These are phyloP conservation scores for Leuctra nigra DNA, from an alignment of 2,888 invertebrate species.

Conservation along the genomic window DNA sequence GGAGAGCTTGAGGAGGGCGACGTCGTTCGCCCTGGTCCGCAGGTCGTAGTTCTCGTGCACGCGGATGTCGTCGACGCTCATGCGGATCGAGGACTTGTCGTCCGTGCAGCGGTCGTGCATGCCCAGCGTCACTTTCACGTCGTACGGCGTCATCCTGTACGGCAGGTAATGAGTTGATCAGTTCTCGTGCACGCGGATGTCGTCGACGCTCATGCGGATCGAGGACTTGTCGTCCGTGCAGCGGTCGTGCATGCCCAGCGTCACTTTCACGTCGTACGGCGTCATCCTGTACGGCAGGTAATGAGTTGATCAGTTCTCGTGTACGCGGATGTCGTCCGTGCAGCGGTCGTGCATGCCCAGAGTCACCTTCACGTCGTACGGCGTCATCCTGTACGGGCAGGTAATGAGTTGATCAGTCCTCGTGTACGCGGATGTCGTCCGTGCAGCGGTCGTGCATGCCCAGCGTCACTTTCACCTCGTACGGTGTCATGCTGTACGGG, in stretches of 20 bases:
- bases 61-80: slow-evolving; percentile 46
- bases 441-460: slow-evolving; percentile 50
- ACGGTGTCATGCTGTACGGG: slow-evolving; percentile 41
- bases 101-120: slow-evolving; percentile 47
- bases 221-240: slow-evolving; percentile 46
- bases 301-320: no score
- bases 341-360: slow-evolving; percentile 51
- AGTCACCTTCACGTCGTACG: slow-evolving; percentile 45
- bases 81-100: slow-evolving; percentile 44
- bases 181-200: slow-evolving; percentile 48
- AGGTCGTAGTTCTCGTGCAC: slow-evolving; percentile 49
- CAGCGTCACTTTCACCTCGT: slow-evolving; percentile 46
- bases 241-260: slow-evolving; percentile 48
- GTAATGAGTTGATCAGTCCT: no score
- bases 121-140: slow-evolving; percentile 49
- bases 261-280: slow-evolving; percentile 45
- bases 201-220: slow-evolving; percentile 45
- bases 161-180: no score
- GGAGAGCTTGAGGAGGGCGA: slow-evolving; percentile 50
- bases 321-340: no score
- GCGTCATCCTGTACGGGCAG: slow-evolving; percentile 41
- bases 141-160: slow-evolving; percentile 40
- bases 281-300: slow-evolving; percentile 41
- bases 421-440: no score
- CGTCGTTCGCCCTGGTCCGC: slow-evolving; percentile 48